phyloP scores from a whole-genome alignment of 2,797 vertebrate genomes.

The Danio aesculapii region DNA sequence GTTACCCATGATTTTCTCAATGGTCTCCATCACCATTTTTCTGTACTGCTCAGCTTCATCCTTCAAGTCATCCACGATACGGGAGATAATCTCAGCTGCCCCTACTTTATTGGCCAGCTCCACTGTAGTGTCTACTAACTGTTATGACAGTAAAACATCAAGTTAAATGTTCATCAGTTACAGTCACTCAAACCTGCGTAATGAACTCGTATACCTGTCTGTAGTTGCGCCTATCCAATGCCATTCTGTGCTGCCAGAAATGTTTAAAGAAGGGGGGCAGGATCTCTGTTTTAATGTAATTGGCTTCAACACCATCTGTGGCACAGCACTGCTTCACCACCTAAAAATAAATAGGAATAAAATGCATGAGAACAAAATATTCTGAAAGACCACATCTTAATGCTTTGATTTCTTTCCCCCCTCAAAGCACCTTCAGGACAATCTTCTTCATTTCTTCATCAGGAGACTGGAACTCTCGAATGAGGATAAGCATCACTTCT shows the following conservation, averaged over 20 bases:
- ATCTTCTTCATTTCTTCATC: slow-evolving; percentile 99
- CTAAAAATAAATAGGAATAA: slow-evolving; percentile 69
- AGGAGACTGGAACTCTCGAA: slow-evolving; percentile 98
- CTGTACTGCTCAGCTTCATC: slow-evolving; percentile 99
- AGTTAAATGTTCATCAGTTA: neutral
- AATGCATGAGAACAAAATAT: neutral
- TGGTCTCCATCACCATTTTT: slow-evolving; percentile 99
- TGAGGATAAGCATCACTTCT: slow-evolving; percentile 99
- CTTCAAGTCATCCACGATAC: slow-evolving; percentile 98
- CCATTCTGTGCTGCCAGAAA: slow-evolving; percentile 99
- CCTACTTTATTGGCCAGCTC: slow-evolving; percentile 99
- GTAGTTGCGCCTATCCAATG: slow-evolving; percentile 97
- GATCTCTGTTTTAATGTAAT: slow-evolving; percentile 99
- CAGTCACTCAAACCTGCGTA: neutral
- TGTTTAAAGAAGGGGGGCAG: slow-evolving; percentile 99
- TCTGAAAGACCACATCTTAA: neutral
- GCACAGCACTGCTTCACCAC: slow-evolving; percentile 99
- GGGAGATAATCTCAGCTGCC: slow-evolving; percentile 97
- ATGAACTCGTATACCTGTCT: slow-evolving; percentile 85
- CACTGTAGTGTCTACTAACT: slow-evolving; percentile 99
- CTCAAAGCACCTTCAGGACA: slow-evolving; percentile 88
- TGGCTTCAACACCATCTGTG: slow-evolving; percentile 98
- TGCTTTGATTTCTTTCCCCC: neutral
- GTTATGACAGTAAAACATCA: slow-evolving; percentile 14
- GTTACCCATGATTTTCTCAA: slow-evolving; percentile 99